Percentiles rank a stretch among this genome's conserved stretches.
Evolutionary conservation across 2,113 vertebrate species (phyloP).

Genomic region (Mirza zaza): DNA sequence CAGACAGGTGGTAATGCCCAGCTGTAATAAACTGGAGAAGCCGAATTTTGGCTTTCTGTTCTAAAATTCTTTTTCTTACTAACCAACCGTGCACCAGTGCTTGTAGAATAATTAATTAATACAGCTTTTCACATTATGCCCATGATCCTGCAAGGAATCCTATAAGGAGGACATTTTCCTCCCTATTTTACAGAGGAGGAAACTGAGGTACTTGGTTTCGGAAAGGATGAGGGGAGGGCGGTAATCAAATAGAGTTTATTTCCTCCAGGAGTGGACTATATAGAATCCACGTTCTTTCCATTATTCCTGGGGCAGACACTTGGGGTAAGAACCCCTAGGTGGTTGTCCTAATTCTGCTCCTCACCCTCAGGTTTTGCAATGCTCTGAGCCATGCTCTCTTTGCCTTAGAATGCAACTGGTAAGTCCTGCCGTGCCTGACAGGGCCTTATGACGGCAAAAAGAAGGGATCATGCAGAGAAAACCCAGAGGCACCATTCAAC

Average conservation of each 20-base stretch:
- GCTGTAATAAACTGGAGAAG: too few species aligned
- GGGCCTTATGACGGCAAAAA: neutral
- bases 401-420: neutral
- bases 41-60: too few species aligned
- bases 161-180: neutral
- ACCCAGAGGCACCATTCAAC: neutral
- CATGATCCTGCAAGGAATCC: neutral
- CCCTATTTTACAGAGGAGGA: neutral
- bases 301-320: neutral
- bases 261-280: neutral
- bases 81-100: too few species aligned
- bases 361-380: neutral
- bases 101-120: too few species aligned
- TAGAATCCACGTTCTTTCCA: neutral
- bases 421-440: neutral
- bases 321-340: neutral
- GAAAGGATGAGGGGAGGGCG: neutral
- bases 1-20: too few species aligned
- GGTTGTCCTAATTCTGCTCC: neutral
- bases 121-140: neutral
- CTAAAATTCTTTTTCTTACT: too few species aligned
- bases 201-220: neutral
- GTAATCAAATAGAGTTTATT: neutral
- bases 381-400: neutral
- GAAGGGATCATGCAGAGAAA: neutral